phyloP scores from a whole-genome alignment of 2,888 invertebrate species.

The Euphydryas editha region DNA sequence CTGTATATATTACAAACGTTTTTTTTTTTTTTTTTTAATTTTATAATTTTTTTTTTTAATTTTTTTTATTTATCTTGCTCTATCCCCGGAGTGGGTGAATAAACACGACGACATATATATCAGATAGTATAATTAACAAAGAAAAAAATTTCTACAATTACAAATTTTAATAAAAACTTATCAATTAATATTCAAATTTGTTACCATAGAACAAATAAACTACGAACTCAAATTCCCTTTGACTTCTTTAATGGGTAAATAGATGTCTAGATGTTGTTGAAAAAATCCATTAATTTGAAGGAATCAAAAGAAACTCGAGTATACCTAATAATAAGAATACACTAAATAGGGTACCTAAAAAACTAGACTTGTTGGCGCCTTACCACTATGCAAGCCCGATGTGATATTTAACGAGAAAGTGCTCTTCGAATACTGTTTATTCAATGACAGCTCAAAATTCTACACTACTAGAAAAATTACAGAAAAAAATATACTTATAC shows the following conservation, averaged over 20 bases:
- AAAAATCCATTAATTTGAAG: slow-evolving; percentile 26
- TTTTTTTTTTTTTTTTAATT: slow-evolving; percentile 47
- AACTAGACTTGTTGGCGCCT: slow-evolving; percentile 55
- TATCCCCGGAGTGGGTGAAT: slow-evolving; percentile 72
- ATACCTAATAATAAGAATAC: slow-evolving; percentile 38
- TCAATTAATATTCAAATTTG: slow-evolving; percentile 61
- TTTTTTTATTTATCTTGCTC: slow-evolving; percentile 61
- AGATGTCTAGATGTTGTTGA: slow-evolving; percentile 9
- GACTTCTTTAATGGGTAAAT: slow-evolving; percentile 34
- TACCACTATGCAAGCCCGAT: slow-evolving; percentile 42
- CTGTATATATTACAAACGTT: slow-evolving; percentile 57
- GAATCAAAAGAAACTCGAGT: slow-evolving; percentile 42
- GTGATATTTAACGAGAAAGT: slow-evolving; percentile 37
- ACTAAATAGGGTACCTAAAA: slow-evolving; percentile 49
- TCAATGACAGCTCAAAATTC: slow-evolving; percentile 23
- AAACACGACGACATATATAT: slow-evolving; percentile 77
- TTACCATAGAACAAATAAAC: slow-evolving; percentile 62
- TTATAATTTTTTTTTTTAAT: slow-evolving; percentile 52
- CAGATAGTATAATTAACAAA: slow-evolving; percentile 59
- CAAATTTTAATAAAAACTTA: slow-evolving; percentile 58
- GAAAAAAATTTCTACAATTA: slow-evolving; percentile 58
- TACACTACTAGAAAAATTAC: slow-evolving; percentile 5
- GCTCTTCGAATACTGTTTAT: slow-evolving; percentile 20
- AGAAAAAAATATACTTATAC: slow-evolving; percentile 3
- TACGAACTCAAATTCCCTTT: slow-evolving; percentile 48